These are phyloP conservation scores for Nycticorax nycticorax DNA, from an alignment of 2,113 vertebrate species.

Conservation along the genomic window DNA sequence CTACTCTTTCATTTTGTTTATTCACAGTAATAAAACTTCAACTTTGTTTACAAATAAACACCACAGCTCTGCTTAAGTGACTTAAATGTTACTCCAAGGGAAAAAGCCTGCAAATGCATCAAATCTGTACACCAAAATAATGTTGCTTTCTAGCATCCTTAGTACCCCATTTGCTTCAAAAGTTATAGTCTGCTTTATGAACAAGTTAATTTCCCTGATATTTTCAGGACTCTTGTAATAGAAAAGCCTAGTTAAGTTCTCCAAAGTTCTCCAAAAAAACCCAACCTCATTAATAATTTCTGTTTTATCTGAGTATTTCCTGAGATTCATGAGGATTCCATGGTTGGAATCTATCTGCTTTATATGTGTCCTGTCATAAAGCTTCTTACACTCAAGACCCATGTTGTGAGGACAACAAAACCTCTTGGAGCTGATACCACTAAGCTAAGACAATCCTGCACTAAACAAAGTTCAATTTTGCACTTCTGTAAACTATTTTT, in stretches of 20 bases:
- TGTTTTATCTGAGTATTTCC: background rate
- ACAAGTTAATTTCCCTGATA: background rate
- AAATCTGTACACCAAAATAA: background rate
- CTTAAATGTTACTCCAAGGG: background rate
- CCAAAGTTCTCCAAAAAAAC: background rate
- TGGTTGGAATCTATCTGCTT: background rate
- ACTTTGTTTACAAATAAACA: background rate
- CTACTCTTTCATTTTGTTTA: constrained; percentile 6
- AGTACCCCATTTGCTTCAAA: background rate
- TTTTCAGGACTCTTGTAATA: background rate
- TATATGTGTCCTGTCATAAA: background rate
- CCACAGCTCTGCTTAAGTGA: background rate
- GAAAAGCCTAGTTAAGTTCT: background rate
- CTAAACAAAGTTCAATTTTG: background rate
- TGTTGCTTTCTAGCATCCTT: background rate
- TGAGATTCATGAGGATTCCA: background rate
- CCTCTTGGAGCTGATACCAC: background rate
- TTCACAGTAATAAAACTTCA: constrained; percentile 34
- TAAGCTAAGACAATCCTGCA: background rate
- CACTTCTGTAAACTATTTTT: background rate
- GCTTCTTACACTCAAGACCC: background rate
- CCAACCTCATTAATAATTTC: background rate
- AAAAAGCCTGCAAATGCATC: background rate
- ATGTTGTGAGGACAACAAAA: background rate
- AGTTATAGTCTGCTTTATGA: background rate